Evolutionary conservation across 53 echinoderm and acorn worm genomes (phyloP).

Genomic region (Stichopus horrens): DNA sequence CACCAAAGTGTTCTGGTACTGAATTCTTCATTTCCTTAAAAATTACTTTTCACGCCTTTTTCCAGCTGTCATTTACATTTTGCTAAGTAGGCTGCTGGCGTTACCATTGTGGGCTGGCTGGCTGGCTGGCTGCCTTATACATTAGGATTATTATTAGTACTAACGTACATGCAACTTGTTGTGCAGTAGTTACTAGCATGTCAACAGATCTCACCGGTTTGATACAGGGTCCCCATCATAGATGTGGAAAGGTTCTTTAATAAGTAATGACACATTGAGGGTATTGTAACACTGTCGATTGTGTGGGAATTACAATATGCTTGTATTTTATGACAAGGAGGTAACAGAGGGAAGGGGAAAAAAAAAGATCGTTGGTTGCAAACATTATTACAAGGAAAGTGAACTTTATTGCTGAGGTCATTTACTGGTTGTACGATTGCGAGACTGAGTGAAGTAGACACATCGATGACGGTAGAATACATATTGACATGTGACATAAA

Average conservation of each 20-base stretch:
- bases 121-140: not conserved
- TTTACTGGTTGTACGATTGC: not conserved
- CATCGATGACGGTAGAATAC: no score
- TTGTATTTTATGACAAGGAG: conserved; percentile 2
- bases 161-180: conserved; percentile 24
- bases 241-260: not conserved
- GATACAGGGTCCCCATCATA: not conserved
- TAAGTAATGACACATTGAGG: conserved; percentile 29
- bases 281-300: not conserved
- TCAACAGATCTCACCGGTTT: conserved; percentile 8
- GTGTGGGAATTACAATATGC: not conserved
- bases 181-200: not conserved
- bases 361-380: not conserved
- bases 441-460: no score
- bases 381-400: not conserved
- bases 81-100: not conserved
- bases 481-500: no score
- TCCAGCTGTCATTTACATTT: conserved; percentile 32
- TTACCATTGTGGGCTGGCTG: not conserved
- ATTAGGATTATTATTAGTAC: not conserved
- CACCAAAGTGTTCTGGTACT: conserved; percentile 27
- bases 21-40: conserved; percentile 44
- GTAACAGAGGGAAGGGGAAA: not conserved
- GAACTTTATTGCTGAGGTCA: not conserved
- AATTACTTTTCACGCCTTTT: conserved; percentile 45